Percentiles rank a stretch among this genome's conserved stretches.
Evolutionary conservation across 1,140 invertebrate species (phyloP).

Genomic region (Bombus terrestris): DNA sequence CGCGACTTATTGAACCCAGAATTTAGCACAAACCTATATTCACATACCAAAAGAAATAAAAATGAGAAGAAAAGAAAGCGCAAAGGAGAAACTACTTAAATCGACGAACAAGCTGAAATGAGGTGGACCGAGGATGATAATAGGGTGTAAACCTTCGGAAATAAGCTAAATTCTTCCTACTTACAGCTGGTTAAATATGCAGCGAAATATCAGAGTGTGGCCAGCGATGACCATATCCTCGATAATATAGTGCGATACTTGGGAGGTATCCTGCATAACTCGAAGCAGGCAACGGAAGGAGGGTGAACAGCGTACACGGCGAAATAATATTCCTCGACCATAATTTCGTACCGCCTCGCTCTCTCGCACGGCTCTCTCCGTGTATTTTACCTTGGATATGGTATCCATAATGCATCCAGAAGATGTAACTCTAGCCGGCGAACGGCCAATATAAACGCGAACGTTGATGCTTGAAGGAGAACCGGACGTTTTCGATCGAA

Average conservation of each 20-base stretch:
- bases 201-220: constrained; percentile 58
- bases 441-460: constrained; percentile 44
- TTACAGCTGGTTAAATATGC: constrained; percentile 67
- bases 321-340: constrained; percentile 67
- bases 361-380: constrained; percentile 40
- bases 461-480: constrained; percentile 20
- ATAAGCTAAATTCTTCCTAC: constrained; percentile 55
- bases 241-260: constrained; percentile 63
- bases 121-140: not conserved
- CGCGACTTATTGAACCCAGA: no score
- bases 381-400: constrained; percentile 61
- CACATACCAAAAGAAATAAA: not conserved
- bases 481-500: constrained; percentile 14
- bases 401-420: constrained; percentile 59
- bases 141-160: constrained; percentile 21
- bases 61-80: not conserved
- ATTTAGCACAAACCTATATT: not conserved
- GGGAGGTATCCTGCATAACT: constrained; percentile 63
- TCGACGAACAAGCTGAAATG: not conserved
- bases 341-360: constrained; percentile 57
- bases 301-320: constrained; percentile 36
- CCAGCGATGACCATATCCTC: constrained; percentile 63
- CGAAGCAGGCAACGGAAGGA: constrained; percentile 42
- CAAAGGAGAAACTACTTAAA: not conserved
- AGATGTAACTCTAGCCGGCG: constrained; percentile 46